phyloP scores from a whole-genome alignment of 2,888 invertebrate species.

The Automeris io region DNA sequence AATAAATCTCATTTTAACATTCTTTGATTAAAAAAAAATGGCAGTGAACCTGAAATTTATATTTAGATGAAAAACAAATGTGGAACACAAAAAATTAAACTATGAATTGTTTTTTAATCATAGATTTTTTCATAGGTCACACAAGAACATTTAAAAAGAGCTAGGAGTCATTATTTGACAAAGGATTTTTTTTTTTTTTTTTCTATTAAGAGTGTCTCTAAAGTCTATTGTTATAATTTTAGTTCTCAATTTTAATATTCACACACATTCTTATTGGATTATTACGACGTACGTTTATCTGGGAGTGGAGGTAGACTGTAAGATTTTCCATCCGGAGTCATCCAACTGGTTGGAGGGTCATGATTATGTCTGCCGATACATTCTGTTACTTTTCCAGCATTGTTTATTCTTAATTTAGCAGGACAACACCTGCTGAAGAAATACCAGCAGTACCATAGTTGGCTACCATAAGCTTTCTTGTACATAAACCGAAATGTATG shows the following conservation, averaged over 20 bases:
- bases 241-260: slow-evolving; percentile 6
- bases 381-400: slow-evolving; percentile 64
- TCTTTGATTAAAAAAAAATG: slow-evolving; percentile 9
- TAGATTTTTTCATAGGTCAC: no score
- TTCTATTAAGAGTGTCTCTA: no score
- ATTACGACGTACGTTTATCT: slow-evolving; percentile 38
- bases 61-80: slow-evolving; percentile 15
- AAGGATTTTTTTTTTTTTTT: no score
- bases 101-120: no score
- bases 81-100: no score
- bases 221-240: no score
- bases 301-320: slow-evolving; percentile 61
- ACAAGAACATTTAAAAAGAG: no score
- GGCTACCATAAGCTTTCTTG: slow-evolving; percentile 71
- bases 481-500: slow-evolving; percentile 73
- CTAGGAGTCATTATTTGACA: no score
- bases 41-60: slow-evolving; percentile 30
- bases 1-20: slow-evolving; percentile 8
- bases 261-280: no score
- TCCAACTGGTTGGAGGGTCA: slow-evolving; percentile 70
- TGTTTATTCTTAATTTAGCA: slow-evolving; percentile 64
- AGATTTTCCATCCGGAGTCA: slow-evolving; percentile 70
- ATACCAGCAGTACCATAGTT: slow-evolving; percentile 72
- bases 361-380: slow-evolving; percentile 68
- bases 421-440: slow-evolving; percentile 72